Evolutionary conservation across 2,797 vertebrate species (phyloP).

Genomic region (Gallinago solitaria): DNA sequence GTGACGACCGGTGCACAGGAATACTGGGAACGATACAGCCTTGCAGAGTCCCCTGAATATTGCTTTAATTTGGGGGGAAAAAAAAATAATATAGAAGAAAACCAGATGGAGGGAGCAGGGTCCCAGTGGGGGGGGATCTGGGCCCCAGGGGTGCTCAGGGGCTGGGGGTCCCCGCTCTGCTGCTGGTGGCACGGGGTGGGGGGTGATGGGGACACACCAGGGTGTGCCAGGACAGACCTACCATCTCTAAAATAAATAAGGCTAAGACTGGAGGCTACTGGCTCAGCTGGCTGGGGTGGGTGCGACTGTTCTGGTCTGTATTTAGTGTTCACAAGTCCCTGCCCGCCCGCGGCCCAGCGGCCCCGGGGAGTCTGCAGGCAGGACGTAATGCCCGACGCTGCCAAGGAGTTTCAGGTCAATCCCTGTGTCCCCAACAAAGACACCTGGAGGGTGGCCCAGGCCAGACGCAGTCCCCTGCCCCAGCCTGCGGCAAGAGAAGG

Average conservation of each 20-base stretch:
- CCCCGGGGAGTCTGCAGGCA: neutral
- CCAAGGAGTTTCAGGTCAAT: neutral
- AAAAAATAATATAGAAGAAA: neutral
- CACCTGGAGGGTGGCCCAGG: neutral
- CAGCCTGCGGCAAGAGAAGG: constrained; percentile 38
- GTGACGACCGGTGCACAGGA: neutral
- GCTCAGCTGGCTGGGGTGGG: constrained; percentile 22
- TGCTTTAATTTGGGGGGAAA: constrained; percentile 64
- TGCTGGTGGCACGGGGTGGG: neutral
- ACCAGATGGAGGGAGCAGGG: neutral
- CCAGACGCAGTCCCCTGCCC: neutral
- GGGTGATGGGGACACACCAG: neutral
- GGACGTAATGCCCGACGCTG: neutral
- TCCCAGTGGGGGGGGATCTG: neutral
- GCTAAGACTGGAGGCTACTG: constrained; percentile 41
- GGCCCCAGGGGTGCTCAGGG: neutral
- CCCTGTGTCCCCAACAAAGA: neutral
- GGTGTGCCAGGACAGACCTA: neutral
- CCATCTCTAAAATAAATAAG: constrained; percentile 61
- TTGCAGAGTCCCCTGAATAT: constrained; percentile 59
- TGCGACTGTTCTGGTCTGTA: neutral
- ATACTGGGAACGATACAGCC: constrained; percentile 5
- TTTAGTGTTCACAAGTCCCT: constrained; percentile 56
- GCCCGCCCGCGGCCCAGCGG: neutral
- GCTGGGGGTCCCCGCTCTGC: neutral